Percentiles rank a stretch among this genome's conserved stretches.
These are phyloP conservation scores for Ochropacha duplaris DNA, from an alignment of 2,888 invertebrate species.

Conservation along the genomic window DNA sequence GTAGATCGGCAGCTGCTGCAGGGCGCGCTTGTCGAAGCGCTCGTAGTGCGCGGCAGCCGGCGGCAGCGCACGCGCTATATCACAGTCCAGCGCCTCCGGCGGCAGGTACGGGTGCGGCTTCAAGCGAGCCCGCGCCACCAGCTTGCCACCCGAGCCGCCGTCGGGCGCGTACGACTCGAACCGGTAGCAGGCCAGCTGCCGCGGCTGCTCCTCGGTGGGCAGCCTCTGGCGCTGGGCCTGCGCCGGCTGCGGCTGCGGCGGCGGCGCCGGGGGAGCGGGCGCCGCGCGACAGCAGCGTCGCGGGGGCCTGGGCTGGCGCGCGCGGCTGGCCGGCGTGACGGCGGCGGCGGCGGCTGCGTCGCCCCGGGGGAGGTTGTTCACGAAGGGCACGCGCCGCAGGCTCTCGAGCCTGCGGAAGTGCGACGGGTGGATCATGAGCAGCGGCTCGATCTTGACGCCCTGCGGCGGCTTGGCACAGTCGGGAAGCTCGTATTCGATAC, in stretches of 20 bases:
- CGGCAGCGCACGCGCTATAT: conserved; percentile 71
- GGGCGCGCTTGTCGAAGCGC: conserved; percentile 78
- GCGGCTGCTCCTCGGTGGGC: conserved; percentile 32
- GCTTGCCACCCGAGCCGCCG: conserved; percentile 41
- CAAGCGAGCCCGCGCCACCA: conserved; percentile 47
- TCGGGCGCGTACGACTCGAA: conserved; percentile 52
- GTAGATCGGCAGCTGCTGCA: conserved; percentile 81
- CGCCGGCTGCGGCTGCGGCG: conserved; percentile 49
- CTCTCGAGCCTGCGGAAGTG: conserved; percentile 94
- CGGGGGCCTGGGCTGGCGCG: conserved; percentile 33
- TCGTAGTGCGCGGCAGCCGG: conserved; percentile 66
- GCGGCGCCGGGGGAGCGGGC: conserved; percentile 45
- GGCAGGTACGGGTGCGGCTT: conserved; percentile 64
- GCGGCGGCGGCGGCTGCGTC: conserved; percentile 65
- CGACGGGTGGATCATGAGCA: conserved; percentile 95
- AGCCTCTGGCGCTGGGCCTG: conserved; percentile 38
- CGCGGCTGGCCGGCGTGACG: conserved; percentile 37
- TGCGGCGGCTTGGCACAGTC: conserved; percentile 94
- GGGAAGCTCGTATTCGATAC: conserved; percentile 95
- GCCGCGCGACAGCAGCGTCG: conserved; percentile 45
- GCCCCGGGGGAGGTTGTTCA: conserved; percentile 90
- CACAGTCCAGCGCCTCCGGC: conserved; percentile 66
- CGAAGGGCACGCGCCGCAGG: conserved; percentile 91
- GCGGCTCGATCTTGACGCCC: conserved; percentile 91
- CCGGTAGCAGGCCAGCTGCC: conserved; percentile 46